A percentile compares a stretch with the other conserved stretches of the same genome.
phyloP scores from a whole-genome alignment of 2,888 invertebrate genomes.

The Rhodophaea formosa region DNA sequence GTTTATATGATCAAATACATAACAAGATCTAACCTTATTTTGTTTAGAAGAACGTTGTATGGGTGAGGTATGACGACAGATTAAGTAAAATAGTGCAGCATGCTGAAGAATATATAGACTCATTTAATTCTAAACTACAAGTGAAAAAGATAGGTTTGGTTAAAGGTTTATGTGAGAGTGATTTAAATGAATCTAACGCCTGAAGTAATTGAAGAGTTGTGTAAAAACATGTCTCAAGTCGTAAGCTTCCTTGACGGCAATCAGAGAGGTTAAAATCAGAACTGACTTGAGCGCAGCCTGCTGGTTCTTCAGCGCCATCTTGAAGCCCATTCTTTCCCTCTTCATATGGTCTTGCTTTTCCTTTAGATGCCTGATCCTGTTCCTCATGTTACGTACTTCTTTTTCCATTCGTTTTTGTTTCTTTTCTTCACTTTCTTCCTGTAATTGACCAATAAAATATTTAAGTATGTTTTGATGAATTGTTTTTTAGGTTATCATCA shows the following conservation, averaged over 20 bases:
- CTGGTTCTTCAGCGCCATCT: slow-evolving; percentile 90
- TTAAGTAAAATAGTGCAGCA: slow-evolving; percentile 10
- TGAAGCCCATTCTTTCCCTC: slow-evolving; percentile 88
- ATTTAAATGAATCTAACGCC: slow-evolving; percentile 5
- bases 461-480: not conserved
- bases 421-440: slow-evolving; percentile 82
- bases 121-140: slow-evolving; percentile 1
- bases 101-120: not conserved
- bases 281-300: slow-evolving; percentile 86
- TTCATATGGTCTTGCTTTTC: slow-evolving; percentile 89
- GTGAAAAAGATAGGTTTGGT: not conserved
- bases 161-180: too few relatives aligned
- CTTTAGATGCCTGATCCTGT: slow-evolving; percentile 84
- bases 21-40: not conserved
- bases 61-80: not conserved
- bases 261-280: slow-evolving; percentile 21
- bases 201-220: slow-evolving; percentile 12
- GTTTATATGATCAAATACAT: not conserved
- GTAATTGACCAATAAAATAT: slow-evolving; percentile 25
- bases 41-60: not conserved
- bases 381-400: slow-evolving; percentile 83
- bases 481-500: too few relatives aligned
- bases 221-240: slow-evolving; percentile 21
- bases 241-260: slow-evolving; percentile 22
- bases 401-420: slow-evolving; percentile 83